Percentiles rank a stretch among this genome's conserved stretches.
phyloP scores from a whole-genome alignment of 2,113 vertebrate species.

The Leucoraja erinaceus region DNA sequence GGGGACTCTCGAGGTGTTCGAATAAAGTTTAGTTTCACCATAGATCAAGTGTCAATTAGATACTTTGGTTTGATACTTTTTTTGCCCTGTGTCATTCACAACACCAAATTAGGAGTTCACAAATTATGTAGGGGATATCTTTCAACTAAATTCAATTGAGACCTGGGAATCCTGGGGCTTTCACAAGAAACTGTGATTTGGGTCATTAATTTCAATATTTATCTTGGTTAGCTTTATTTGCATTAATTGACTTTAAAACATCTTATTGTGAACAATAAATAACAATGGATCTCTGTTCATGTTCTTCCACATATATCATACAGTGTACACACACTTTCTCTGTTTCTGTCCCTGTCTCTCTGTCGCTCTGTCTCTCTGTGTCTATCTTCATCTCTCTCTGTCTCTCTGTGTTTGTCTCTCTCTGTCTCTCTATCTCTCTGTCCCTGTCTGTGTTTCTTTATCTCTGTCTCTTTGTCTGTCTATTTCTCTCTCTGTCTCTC shows the following conservation, averaged over 20 bases:
- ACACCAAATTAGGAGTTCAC: not conserved
- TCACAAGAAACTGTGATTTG: not conserved
- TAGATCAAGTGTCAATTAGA: not conserved
- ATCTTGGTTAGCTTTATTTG: not conserved
- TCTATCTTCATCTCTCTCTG: too few relatives aligned
- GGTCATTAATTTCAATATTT: conserved; percentile 25
- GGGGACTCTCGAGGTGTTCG: not conserved
- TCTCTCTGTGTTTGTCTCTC: too few relatives aligned
- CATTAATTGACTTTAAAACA: not conserved
- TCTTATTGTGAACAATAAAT: not conserved
- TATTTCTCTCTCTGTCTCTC: too few relatives aligned
- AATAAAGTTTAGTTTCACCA: not conserved
- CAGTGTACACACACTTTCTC: too few relatives aligned
- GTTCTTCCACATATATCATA: too few relatives aligned
- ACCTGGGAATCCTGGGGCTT: conserved; percentile 21
- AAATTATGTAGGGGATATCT: not conserved
- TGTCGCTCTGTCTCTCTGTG: too few relatives aligned
- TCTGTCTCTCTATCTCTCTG: too few relatives aligned
- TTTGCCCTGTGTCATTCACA: not conserved
- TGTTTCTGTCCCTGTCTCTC: too few relatives aligned
- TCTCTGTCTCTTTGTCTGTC: too few relatives aligned
- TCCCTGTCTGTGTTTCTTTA: too few relatives aligned
- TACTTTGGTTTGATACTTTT: not conserved
- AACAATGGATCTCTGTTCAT: not conserved
- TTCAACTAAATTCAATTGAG: not conserved